Conservation (phyloP, 2,797 vertebrate species). For the Podarcis siculus region DNA sequence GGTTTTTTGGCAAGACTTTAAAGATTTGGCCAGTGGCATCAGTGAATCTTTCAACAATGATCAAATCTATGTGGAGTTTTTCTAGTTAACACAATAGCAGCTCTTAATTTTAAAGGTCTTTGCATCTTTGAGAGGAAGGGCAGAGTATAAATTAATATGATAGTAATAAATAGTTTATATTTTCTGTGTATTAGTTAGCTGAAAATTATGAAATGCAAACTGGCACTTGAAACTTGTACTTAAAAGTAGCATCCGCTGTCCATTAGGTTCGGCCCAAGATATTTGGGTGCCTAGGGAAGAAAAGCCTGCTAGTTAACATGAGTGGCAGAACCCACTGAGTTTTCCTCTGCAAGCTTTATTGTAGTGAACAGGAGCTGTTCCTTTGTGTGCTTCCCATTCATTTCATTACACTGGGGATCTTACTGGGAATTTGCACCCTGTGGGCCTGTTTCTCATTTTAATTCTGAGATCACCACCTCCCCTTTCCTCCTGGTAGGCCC, state of each 20-base stretch:
- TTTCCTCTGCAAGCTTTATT: not conserved
- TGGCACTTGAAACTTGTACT: not conserved
- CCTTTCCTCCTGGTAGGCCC: too few species aligned
- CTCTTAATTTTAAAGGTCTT: not conserved
- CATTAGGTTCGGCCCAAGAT: not conserved
- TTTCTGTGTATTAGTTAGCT: not conserved
- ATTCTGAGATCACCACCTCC: not conserved
- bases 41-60: not conserved
- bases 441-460: not conserved
- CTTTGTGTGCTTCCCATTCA: not conserved
- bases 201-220: not conserved
- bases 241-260: not conserved
- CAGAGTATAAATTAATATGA: too few species aligned
- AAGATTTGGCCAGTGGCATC: fast-evolving
- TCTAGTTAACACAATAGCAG: not conserved
- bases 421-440: too few species aligned
- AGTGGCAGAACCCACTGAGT: not conserved
- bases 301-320: not conserved
- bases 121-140: not conserved
- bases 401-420: not conserved
- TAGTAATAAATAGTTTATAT: too few species aligned
- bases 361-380: not conserved
- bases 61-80: not conserved
- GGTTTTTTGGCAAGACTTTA: not conserved
- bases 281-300: not conserved